phyloP scores from a whole-genome alignment of 2,797 vertebrate genomes.

The Apogon hyalosoma region DNA sequence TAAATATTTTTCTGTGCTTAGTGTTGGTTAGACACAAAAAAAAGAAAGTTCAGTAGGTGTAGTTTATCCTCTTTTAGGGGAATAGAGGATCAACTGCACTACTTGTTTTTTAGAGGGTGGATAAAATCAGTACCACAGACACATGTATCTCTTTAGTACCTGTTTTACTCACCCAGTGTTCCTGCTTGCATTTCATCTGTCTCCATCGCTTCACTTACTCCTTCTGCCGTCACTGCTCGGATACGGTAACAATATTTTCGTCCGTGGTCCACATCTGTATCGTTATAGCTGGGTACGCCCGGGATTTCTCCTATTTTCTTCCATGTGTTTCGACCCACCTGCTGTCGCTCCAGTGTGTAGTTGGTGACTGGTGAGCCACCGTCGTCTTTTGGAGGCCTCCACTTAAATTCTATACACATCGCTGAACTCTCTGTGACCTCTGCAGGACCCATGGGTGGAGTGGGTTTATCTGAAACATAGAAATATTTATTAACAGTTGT shows the following conservation, averaged over 20 bases:
- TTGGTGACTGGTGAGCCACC: conserved; percentile 86
- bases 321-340: conserved; percentile 88
- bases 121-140: not conserved
- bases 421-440: conserved; percentile 83
- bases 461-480: conserved; percentile 88
- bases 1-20: not conserved
- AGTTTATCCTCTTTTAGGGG: not conserved
- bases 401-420: conserved; percentile 82
- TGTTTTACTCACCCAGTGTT: conserved; percentile 82
- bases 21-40: not conserved
- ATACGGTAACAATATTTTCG: conserved; percentile 89
- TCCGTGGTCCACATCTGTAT: conserved; percentile 84
- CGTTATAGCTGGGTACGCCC: conserved; percentile 77
- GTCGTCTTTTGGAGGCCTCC: conserved; percentile 88
- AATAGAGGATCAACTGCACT: not conserved
- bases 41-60: not conserved
- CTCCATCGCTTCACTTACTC: conserved; percentile 85
- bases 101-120: not conserved
- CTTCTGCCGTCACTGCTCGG: conserved; percentile 85
- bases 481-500: not conserved
- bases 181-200: conserved; percentile 88
- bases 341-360: conserved; percentile 87
- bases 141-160: not conserved
- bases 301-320: conserved; percentile 84
- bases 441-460: conserved; percentile 86